A percentile compares a stretch with the other conserved stretches of the same genome.
Conservation (phyloP, 2,113 vertebrate species). For the Ifrita kowaldi region DNA sequence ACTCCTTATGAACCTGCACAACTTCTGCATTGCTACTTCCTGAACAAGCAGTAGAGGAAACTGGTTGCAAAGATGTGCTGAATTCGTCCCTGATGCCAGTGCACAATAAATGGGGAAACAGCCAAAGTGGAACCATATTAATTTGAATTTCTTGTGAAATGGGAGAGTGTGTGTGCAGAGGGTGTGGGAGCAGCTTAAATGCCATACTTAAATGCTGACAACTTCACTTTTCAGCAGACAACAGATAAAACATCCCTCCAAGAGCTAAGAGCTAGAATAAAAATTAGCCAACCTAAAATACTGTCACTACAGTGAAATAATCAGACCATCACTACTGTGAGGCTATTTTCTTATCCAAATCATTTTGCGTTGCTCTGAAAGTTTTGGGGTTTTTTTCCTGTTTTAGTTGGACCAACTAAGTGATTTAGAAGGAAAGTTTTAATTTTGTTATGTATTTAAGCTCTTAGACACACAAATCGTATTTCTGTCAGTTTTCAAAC, state of each 20-base stretch:
- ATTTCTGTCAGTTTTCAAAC: background rate
- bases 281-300: background rate
- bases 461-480: background rate
- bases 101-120: background rate
- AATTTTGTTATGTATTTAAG: background rate
- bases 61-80: background rate
- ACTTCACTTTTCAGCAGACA: background rate
- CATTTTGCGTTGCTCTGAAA: fast-evolving
- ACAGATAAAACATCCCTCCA: background rate
- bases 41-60: background rate
- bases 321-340: background rate
- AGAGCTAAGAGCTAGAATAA: background rate
- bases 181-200: background rate
- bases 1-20: background rate
- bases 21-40: background rate
- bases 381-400: background rate
- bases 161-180: no score
- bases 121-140: background rate
- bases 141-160: background rate
- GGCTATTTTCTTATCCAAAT: background rate
- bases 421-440: background rate
- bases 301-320: background rate
- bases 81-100: background rate
- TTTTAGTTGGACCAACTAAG: background rate
- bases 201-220: background rate